These are phyloP conservation scores for Eretmocerus hayati DNA, from an alignment of 2,888 invertebrate species.

Conservation along the genomic window DNA sequence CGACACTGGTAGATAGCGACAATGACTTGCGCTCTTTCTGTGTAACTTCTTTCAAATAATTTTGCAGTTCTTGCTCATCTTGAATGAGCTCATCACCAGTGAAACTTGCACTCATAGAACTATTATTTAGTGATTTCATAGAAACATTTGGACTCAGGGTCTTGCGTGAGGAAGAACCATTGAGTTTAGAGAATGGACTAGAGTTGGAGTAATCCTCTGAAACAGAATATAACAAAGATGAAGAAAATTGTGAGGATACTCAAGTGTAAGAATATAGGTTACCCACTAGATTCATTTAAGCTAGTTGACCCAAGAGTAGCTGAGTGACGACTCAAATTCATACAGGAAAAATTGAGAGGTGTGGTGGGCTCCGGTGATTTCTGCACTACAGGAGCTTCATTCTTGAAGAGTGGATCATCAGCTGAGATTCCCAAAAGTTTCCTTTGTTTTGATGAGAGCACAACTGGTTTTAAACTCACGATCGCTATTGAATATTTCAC, in stretches of 20 bases:
- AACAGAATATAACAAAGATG: neutral
- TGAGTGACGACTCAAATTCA: slow-evolving; percentile 36
- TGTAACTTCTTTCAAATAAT: slow-evolving; percentile 36
- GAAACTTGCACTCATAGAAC: slow-evolving; percentile 34
- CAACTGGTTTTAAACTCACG: slow-evolving; percentile 45
- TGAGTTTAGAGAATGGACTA: slow-evolving; percentile 34
- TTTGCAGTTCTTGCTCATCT: slow-evolving; percentile 35
- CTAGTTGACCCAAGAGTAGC: slow-evolving; percentile 31
- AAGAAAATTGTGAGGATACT: neutral
- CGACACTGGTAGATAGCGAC: slow-evolving; percentile 35
- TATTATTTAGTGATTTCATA: slow-evolving; percentile 33
- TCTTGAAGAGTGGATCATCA: slow-evolving; percentile 38
- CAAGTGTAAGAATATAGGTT: too few species aligned
- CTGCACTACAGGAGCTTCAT: slow-evolving; percentile 22
- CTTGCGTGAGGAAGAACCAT: slow-evolving; percentile 28
- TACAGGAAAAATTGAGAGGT: slow-evolving; percentile 34
- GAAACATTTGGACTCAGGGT: slow-evolving; percentile 33
- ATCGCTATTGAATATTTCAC: slow-evolving; percentile 47
- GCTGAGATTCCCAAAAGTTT: slow-evolving; percentile 51
- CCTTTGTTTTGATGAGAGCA: slow-evolving; percentile 50
- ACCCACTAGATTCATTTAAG: slow-evolving; percentile 36
- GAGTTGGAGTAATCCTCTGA: slow-evolving; percentile 34
- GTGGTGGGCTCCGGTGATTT: slow-evolving; percentile 28
- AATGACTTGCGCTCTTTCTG: slow-evolving; percentile 34
- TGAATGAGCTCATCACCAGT: slow-evolving; percentile 40